Evolutionary conservation across 2,888 invertebrate species (phyloP), one percentile per base, ranked within the genome.

Genomic region (Kuschelorhynchus macadamiae): DNA sequence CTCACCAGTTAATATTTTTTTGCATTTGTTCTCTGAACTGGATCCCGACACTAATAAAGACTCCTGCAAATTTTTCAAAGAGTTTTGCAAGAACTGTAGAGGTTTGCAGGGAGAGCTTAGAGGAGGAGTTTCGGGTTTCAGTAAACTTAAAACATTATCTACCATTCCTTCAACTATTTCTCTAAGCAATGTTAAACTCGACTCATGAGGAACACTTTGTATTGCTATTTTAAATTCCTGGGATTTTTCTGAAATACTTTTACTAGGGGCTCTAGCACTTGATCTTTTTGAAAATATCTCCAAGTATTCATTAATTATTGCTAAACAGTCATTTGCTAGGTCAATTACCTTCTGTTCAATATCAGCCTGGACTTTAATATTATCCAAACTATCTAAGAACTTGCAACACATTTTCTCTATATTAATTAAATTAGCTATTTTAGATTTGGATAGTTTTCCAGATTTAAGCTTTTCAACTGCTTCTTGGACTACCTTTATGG

Each of bases 1-100:
- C 72, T 82, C 81, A 11, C 71, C 72, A 7, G 75, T 61, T 7
- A 81, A 70, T 18, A 79, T 74, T 73, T 77, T 79, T 50, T 78
- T 76, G 9, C 71, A 64, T 69, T 78, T 81, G 55, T 72, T 75
- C 55, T 79, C 75, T 4, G 73, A 52, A 16, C 67, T 71, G 25
- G 75, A 53, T 33, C 77, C 77, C 2, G 74, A 57, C 9, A 71
- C 71, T 8, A 73, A 67, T 11, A 82, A 70, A 8, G 75, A 68
- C 65, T 82, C 81, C 72, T 82, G 81, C 25, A 83, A 69, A 47
- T 74, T 76, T 72, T 81, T 78, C 16, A 83, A 72, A 20, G 77
- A 75, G 25, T 75, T 75, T 72, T 81, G 79, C 3, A 82, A 67
- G 18, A 72, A 74, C 47, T 75, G 74, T n/a, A 82, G 46, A 2